Evolutionary conservation across 2,113 vertebrate genomes (phyloP).

Genomic region (Pygoscelis antarcticus): DNA sequence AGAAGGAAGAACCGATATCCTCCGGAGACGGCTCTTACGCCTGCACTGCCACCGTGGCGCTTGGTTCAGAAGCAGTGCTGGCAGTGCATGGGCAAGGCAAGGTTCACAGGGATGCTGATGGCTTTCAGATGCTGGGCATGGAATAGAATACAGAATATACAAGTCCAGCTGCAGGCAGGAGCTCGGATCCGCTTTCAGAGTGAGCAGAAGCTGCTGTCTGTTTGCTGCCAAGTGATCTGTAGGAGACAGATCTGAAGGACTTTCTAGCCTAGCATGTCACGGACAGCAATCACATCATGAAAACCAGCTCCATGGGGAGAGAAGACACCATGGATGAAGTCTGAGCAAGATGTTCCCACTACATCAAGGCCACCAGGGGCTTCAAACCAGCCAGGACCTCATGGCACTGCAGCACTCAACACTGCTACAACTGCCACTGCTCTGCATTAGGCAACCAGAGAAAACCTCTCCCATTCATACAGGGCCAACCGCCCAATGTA

Average conservation of each 20-base stretch:
- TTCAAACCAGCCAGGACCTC: not conserved
- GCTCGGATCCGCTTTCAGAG: not conserved
- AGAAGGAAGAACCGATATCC: not conserved
- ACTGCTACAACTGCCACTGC: not conserved
- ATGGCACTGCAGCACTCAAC: not conserved
- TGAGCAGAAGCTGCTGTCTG: not conserved
- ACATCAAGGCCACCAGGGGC: not conserved
- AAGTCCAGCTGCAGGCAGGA: not conserved
- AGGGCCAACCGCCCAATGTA: not conserved
- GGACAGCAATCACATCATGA: not conserved
- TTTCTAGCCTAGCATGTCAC: not conserved
- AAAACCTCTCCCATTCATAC: not conserved
- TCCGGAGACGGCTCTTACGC: rapidly evolving
- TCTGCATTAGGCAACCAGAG: not conserved
- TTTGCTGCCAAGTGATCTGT: not conserved
- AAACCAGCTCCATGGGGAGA: not conserved
- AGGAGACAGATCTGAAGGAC: not conserved
- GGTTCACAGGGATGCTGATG: not conserved
- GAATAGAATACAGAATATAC: not conserved
- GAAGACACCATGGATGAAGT: not conserved
- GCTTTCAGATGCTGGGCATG: not conserved
- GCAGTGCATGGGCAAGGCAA: not conserved
- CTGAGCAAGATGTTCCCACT: not conserved
- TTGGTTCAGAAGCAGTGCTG: not conserved
- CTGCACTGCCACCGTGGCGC: not conserved